A percentile compares a stretch with the other conserved stretches of the same genome.
These are phyloP conservation scores for Pyrocoelia pectoralis DNA, from an alignment of 2,888 invertebrate genomes.

Conservation along the genomic window DNA sequence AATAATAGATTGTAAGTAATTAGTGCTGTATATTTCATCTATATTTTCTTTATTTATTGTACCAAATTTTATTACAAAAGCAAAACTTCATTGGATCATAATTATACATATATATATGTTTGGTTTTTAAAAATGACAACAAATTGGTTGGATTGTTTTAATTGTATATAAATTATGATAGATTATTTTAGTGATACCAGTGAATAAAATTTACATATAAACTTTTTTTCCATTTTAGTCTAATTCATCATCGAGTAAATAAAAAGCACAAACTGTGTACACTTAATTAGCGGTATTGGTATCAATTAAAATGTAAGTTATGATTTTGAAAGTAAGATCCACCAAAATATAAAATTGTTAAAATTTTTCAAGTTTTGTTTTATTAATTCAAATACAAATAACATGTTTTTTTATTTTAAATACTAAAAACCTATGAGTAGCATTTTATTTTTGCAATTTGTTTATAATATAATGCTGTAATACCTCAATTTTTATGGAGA, in stretches of 20 bases:
- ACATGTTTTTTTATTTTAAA: too few relatives aligned
- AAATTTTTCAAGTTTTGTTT: background rate
- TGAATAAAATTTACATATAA: conserved; percentile 22
- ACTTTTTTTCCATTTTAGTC: conserved; percentile 1
- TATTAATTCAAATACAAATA: too few relatives aligned
- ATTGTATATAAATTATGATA: conserved; percentile 28
- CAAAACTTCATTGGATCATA: conserved; percentile 23
- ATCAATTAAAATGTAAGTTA: background rate
- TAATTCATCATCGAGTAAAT: background rate
- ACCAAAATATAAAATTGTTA: background rate
- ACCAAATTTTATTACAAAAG: conserved; percentile 28
- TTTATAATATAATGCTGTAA: too few relatives aligned
- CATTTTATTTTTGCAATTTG: too few relatives aligned
- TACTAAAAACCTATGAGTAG: too few relatives aligned
- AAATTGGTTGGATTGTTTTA: conserved; percentile 27
- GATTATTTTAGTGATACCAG: conserved; percentile 24
- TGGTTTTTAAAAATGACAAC: conserved; percentile 26
- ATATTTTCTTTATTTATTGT: conserved; percentile 33
- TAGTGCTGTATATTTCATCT: conserved; percentile 24
- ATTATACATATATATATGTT: conserved; percentile 19
- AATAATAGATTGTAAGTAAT: conserved; percentile 34
- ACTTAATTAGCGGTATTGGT: background rate
- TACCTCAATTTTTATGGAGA: too few relatives aligned
- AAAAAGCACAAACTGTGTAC: background rate
- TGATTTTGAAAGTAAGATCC: background rate